phyloP scores from a whole-genome alignment of 2,888 invertebrate species.

The Chalcosyrphus nemorum region DNA sequence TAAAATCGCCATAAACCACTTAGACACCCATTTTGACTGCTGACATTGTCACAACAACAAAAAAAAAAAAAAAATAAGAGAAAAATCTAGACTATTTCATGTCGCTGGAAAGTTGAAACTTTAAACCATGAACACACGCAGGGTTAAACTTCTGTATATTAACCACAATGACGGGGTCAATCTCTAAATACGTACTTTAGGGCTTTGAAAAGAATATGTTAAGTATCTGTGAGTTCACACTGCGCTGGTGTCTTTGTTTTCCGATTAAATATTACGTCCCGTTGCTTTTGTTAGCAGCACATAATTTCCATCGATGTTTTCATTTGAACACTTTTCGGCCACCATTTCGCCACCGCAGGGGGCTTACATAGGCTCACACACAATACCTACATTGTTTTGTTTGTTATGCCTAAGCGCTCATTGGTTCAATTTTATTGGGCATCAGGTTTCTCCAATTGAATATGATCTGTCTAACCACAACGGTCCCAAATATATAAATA shows the following conservation, averaged over 20 bases:
- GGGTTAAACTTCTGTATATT: conserved; percentile 4
- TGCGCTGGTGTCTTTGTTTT: not conserved
- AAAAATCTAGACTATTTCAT: too few relatives aligned
- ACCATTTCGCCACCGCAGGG: not conserved
- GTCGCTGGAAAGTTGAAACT: not conserved
- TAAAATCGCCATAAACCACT: not conserved
- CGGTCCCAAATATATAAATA: not conserved
- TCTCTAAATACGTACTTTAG: conserved; percentile 2
- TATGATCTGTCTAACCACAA: not conserved
- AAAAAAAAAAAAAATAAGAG: not conserved
- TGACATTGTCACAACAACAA: not conserved
- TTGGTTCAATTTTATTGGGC: not conserved
- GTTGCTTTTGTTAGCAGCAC: conserved; percentile 28
- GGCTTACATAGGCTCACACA: too few relatives aligned
- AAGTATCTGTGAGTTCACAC: conserved; percentile 1
- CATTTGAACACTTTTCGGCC: conserved; percentile 7
- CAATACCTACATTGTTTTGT: not conserved
- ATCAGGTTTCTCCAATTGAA: conserved; percentile 2
- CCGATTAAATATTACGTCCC: conserved; percentile 21
- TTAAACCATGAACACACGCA: not conserved
- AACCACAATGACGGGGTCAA: conserved; percentile 2
- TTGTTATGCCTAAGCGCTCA: not conserved
- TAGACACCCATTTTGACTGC: not conserved
- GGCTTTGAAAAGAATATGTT: conserved; percentile 3
- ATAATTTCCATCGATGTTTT: conserved; percentile 20